Evolutionary conservation across 2,113 vertebrate species (phyloP).

Genomic region (Oryzias melastigma): DNA sequence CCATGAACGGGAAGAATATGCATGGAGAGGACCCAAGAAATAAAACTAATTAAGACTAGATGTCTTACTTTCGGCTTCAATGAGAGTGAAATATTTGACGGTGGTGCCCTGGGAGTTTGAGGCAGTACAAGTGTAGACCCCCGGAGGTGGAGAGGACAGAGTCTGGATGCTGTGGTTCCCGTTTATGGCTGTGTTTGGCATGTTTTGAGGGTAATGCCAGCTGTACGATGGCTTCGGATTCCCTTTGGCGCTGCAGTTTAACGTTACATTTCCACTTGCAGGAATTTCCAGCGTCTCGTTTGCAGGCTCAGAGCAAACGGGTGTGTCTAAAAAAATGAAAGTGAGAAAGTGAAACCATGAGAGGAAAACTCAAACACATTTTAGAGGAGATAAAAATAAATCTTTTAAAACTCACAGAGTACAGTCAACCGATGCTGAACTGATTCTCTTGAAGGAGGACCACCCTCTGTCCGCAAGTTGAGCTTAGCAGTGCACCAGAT

Average conservation of each 20-base stretch:
- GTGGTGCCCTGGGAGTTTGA: conserved; percentile 21
- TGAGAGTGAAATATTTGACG: conserved; percentile 60
- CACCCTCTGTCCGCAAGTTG: conserved; percentile 20
- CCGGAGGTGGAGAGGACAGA: conserved; percentile 15
- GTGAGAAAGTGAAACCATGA: background rate
- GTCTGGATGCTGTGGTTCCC: conserved; percentile 7
- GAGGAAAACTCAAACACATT: background rate
- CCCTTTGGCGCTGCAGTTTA: conserved; percentile 65
- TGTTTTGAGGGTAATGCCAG: conserved; percentile 27
- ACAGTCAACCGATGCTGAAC: conserved; percentile 11
- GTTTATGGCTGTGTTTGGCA: background rate
- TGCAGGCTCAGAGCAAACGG: conserved; percentile 16
- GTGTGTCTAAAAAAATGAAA: conserved; percentile 55
- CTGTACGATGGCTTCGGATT: conserved; percentile 57
- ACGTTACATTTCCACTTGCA: background rate
- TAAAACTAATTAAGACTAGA: background rate
- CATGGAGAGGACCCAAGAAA: background rate
- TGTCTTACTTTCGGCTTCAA: conserved; percentile 43
- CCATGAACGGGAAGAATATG: no score
- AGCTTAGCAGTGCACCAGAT: conserved; percentile 66
- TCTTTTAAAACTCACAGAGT: conserved; percentile 49
- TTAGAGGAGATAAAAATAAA: no score
- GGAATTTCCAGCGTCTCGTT: conserved; percentile 33
- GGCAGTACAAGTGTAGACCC: conserved; percentile 63
- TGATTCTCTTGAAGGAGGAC: rapidly evolving